Evolutionary conservation across 2,888 invertebrate genomes (phyloP), one percentile per base, ranked within the genome.

Genomic region (Drymonia ruficornis): DNA sequence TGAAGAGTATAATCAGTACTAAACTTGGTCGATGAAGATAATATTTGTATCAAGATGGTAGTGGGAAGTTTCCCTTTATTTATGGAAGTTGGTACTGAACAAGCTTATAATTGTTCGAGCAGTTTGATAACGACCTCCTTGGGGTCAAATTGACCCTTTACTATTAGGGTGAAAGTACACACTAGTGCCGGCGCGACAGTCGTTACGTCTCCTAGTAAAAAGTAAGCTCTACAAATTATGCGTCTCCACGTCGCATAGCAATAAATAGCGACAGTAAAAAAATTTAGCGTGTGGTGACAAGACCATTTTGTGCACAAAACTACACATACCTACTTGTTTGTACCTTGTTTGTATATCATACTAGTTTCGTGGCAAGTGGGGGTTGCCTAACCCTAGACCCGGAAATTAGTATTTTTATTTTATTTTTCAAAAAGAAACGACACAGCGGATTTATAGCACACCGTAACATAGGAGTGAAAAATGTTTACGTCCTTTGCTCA

Each of bases 21-120:
- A 70, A 71, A 72, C 63, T 69, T 66, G 64, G 67, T 61, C 68
- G 72, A 76, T 79, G 76, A 79, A 72, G 72, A 71, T 69, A n/a
- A 66, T 72, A 70, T 76, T 72, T 67, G 66, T 66, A 67, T 76
- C 65, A 67, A 70, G 62, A 62, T 64, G 66, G 53, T 59, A 62
- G 66, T 58, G 55, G 60, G 58, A 63, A 65, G 53, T 65, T 69
- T 56, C 53, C 36, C 43, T 61, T 55, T 70, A 70, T 69, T 65
- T 70, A 70, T 63, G 56, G 49, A n/a, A 59, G 61, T 64, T 64
- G 67, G 54, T 60, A 36, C 36, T 36, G 58, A 67, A 71, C 67
- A 62, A 72, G 68, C 61, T 68, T 64, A 63, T 55, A 59, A 64
- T 63, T 55, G 57, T 57, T 65, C 61, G 55, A 62, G 61, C 62